A percentile compares a stretch with the other conserved stretches of the same genome.
Evolutionary conservation across 2,797 vertebrate species (phyloP).

Genomic region (Sebastes itinus): DNA sequence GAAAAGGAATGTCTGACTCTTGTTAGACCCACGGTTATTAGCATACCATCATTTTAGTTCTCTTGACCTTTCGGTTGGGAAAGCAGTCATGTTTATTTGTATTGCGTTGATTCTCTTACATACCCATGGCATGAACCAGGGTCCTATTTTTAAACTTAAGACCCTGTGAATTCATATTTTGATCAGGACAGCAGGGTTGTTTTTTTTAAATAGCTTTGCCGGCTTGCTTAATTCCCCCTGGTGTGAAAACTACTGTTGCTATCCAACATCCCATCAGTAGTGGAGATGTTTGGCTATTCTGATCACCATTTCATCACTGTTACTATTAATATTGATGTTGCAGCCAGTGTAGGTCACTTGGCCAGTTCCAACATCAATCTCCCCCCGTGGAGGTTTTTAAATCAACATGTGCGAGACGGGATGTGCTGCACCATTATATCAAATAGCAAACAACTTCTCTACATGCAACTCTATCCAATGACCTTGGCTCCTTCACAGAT

Average conservation of each 20-base stretch:
- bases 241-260: conserved; percentile 14
- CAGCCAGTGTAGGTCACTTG: not conserved
- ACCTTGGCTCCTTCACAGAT: conserved; percentile 1
- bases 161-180: conserved; percentile 33
- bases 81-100: conserved; percentile 33
- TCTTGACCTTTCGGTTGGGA: conserved; percentile 23
- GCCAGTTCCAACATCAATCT: not conserved
- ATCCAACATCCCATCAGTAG: not conserved
- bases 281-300: conserved; percentile 9
- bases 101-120: not conserved
- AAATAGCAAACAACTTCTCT: not conserved
- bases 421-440: conserved; percentile 1
- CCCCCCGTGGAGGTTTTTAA: not conserved
- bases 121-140: not conserved
- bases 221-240: not conserved
- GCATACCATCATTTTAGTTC: conserved; percentile 8
- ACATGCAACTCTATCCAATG: conserved; percentile 43
- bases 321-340: conserved; percentile 6
- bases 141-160: conserved; percentile 32
- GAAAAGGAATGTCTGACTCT: conserved; percentile 3
- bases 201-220: conserved; percentile 14
- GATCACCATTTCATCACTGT: conserved; percentile 26
- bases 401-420: conserved; percentile 21
- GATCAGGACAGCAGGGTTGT: conserved; percentile 7
- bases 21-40: not conserved